Evolutionary conservation across 2,888 invertebrate genomes (phyloP).

Genomic region (Ennomos erosarius): DNA sequence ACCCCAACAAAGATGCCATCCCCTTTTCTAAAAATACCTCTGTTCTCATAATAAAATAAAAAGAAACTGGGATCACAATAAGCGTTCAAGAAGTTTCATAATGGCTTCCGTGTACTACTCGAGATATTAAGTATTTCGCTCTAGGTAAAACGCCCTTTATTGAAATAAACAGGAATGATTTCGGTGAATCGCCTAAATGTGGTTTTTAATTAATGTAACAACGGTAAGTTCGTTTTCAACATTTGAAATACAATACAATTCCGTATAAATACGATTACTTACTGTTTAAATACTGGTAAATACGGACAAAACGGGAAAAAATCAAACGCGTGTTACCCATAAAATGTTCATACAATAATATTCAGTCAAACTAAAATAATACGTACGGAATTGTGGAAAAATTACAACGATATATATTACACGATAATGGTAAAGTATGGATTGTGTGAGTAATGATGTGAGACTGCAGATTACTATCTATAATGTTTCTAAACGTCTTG

Average conservation of each 20-base stretch:
- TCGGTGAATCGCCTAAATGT: slow-evolving; percentile 32
- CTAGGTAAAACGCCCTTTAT: too few relatives aligned
- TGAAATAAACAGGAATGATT: too few relatives aligned
- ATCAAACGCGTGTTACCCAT: slow-evolving; percentile 53
- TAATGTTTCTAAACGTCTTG: slow-evolving; percentile 2
- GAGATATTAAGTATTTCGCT: too few relatives aligned
- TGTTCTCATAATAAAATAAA: too few relatives aligned
- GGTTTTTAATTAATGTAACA: slow-evolving; percentile 42
- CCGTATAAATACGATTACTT: slow-evolving; percentile 45
- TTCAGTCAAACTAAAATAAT: slow-evolving; percentile 52
- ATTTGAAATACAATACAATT: slow-evolving; percentile 35
- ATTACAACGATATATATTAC: slow-evolving; percentile 61
- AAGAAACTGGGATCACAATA: too few relatives aligned
- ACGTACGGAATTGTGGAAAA: slow-evolving; percentile 56
- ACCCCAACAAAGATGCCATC: too few relatives aligned
- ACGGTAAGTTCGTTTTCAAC: slow-evolving; percentile 35
- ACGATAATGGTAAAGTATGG: slow-evolving; percentile 58
- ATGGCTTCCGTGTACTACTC: too few relatives aligned
- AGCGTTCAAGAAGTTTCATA: too few relatives aligned
- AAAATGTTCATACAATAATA: slow-evolving; percentile 60
- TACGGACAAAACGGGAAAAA: slow-evolving; percentile 53
- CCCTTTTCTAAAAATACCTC: too few relatives aligned
- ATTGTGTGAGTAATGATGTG: slow-evolving; percentile 34
- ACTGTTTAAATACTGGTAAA: slow-evolving; percentile 38
- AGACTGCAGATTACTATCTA: slow-evolving; percentile 7